Conservation (phyloP, 2,113 vertebrate species). For the Mastomys coucha region DNA sequence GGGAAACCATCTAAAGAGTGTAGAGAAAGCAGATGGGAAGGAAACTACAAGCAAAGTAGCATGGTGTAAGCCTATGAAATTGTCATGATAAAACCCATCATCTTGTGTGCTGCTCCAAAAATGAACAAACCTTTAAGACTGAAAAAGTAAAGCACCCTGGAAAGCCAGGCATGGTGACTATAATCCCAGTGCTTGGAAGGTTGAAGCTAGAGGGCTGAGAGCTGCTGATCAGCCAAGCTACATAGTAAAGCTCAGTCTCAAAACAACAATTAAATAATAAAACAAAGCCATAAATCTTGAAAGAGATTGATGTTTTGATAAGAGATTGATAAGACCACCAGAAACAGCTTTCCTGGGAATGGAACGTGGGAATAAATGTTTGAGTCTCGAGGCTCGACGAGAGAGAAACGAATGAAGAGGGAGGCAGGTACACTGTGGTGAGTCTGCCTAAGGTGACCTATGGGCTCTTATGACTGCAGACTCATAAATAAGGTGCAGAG, state of each 20-base stretch:
- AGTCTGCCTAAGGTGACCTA: neutral
- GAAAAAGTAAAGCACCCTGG: neutral
- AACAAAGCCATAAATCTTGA: neutral
- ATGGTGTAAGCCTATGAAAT: neutral
- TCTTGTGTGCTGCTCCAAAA: neutral
- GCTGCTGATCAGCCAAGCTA: neutral
- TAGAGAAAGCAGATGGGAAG: neutral
- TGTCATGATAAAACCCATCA: neutral
- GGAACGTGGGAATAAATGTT: neutral
- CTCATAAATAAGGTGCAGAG: neutral
- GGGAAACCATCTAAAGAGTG: neutral
- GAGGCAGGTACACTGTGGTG: neutral
- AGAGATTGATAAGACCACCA: neutral
- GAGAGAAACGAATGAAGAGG: neutral
- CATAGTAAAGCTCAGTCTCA: neutral
- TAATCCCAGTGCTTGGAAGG: neutral
- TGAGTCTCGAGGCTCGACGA: neutral
- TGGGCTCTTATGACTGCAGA: neutral
- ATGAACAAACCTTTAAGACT: neutral
- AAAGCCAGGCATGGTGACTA: neutral
- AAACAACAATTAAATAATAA: neutral
- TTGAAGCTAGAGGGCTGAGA: neutral
- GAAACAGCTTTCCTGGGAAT: conserved; percentile 3
- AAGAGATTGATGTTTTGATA: neutral
- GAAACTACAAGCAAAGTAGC: no score